Conservation (phyloP, 2,113 vertebrate species). For the Nerophis lumbriciformis region DNA sequence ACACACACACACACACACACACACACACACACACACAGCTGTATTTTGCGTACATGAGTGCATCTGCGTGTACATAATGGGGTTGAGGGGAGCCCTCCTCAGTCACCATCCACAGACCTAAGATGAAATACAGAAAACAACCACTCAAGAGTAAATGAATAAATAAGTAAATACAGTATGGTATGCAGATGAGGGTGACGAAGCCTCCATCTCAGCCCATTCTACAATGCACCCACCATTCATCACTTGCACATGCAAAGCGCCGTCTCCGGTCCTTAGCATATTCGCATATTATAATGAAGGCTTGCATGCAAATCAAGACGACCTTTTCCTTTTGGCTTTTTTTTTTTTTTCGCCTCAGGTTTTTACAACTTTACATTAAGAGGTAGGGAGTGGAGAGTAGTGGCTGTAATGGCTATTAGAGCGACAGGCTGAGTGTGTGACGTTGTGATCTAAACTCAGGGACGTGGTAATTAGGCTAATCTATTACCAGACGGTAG, state of each 20-base stretch:
- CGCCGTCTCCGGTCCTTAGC: conserved; percentile 87
- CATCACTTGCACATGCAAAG: conserved; percentile 95
- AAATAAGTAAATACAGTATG: conserved; percentile 68
- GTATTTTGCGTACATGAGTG: background rate
- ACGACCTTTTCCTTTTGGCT: conserved; percentile 87
- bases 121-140: conserved; percentile 35
- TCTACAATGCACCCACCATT: conserved; percentile 85
- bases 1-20: background rate
- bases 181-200: conserved; percentile 95
- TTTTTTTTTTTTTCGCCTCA: conserved; percentile 22
- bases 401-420: conserved; percentile 60
- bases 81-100: conserved; percentile 52
- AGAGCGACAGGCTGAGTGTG: conserved; percentile 75
- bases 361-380: conserved; percentile 91
- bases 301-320: conserved; percentile 97
- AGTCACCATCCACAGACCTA: conserved; percentile 44
- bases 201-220: conserved; percentile 83
- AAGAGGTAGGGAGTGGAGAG: conserved; percentile 71
- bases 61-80: background rate
- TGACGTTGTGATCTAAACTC: conserved; percentile 89
- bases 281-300: conserved; percentile 99
- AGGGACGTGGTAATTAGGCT: conserved; percentile 90
- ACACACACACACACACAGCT: background rate
- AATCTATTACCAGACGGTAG: conserved; percentile 95
- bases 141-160: conserved; percentile 70